phyloP scores from a whole-genome alignment of 1,140 invertebrate species.

The Penaeus indicus region DNA sequence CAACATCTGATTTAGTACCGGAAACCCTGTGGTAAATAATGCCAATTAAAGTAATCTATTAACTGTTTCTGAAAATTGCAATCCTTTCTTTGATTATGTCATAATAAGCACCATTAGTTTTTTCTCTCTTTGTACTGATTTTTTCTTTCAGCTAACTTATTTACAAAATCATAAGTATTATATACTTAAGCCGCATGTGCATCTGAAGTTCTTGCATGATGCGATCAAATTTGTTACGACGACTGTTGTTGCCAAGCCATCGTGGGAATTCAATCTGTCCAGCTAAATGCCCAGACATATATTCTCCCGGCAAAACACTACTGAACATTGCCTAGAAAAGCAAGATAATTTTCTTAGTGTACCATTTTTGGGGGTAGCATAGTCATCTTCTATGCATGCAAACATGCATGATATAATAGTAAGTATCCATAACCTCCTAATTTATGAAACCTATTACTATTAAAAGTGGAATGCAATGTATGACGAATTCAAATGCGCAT shows the following conservation, averaged over 20 bases:
- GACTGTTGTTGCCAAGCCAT: constrained; percentile 93
- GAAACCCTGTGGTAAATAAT: constrained; percentile 75
- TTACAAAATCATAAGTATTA: constrained; percentile 10
- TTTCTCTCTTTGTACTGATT: not conserved
- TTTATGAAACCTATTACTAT: too few species aligned
- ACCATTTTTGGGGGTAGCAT: too few species aligned
- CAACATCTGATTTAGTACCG: constrained; percentile 82
- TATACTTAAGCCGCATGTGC: constrained; percentile 84
- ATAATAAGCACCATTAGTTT: not conserved
- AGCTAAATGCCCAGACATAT: constrained; percentile 83
- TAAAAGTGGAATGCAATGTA: too few species aligned
- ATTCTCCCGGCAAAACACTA: constrained; percentile 89
- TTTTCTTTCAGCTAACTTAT: not conserved
- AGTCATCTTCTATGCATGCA: too few species aligned
- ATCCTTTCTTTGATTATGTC: not conserved
- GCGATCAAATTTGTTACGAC: constrained; percentile 83
- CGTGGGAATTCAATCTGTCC: constrained; percentile 89
- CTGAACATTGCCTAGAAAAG: constrained; percentile 84
- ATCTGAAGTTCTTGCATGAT: constrained; percentile 85
- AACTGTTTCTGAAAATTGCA: not conserved
- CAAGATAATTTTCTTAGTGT: too few species aligned
- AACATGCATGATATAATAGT: too few species aligned
- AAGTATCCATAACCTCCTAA: too few species aligned
- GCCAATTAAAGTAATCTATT: not conserved
- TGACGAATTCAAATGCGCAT: too few species aligned